Base-by-base conservation (phyloP, 2,113 vertebrate species). In the Ictalurus furcatus region DNA sequence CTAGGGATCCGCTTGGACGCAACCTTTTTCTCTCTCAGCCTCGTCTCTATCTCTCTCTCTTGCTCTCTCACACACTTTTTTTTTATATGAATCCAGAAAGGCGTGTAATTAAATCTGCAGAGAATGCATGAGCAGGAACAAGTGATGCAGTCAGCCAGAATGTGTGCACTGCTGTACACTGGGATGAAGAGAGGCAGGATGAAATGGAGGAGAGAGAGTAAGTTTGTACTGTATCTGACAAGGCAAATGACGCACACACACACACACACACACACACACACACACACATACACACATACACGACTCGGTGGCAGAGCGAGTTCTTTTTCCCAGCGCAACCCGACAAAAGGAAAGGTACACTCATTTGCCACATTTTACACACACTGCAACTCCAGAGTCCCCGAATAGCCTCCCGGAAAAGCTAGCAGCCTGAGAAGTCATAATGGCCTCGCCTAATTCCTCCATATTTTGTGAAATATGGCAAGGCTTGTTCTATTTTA, bases 51-150 rank as follows among this genome's bases (percentile, higher is more conserved):
- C 17, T 54, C 78, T 86, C 86, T 78, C 69, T 61, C 73, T 52
- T 7, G 9, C 59, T 63, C 80, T 67, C 79, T 40, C 86, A 11
- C 85, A 37, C 48, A 56, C 52, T n/a, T 78, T 37, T 84, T 80
- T 91, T 94, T 91, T 94, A 94, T 92, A 84, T 86, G 90, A 93
- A 94, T 91, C 92, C 94, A 95, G 92, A 94, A 94, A 93, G 93
- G 94, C 94, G 93, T 94, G 95, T 95, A 93, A 96, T 96, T 89
- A 93, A 91, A 94, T 94, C 95, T 93, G 95, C 95, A 93, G 95
- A 94, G 93, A 93, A 92, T 73, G 87, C 85, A 91, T 40, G 69
- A 95, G 94, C 95, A 93, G 91, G 94, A 96, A 95, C 34, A 93
- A 96, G 95, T 94, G 95, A 90, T 63, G 92, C 93, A 93, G 94